A percentile compares a stretch with the other conserved stretches of the same genome.
phyloP scores from a whole-genome alignment of 2,797 vertebrate species.

The Carapus acus region DNA sequence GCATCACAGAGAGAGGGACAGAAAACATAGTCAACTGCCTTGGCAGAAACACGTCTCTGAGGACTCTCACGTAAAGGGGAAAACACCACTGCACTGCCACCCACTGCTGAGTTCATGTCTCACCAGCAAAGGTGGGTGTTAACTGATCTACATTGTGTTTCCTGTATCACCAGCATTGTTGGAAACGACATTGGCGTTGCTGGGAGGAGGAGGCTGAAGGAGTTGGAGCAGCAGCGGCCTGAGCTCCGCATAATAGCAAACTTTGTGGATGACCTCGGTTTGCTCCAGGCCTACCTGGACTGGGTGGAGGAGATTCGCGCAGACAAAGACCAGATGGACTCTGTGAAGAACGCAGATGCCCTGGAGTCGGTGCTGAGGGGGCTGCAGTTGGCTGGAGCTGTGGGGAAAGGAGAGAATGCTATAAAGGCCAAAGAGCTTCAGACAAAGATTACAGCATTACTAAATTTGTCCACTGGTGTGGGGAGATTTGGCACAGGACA shows the following conservation, averaged over 20 bases:
- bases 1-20: constrained; percentile 67
- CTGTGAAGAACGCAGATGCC: constrained; percentile 64
- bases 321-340: constrained; percentile 67
- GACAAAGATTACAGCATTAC: constrained; percentile 49
- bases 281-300: constrained; percentile 67
- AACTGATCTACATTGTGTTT: constrained; percentile 1
- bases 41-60: constrained; percentile 61
- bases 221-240: constrained; percentile 42
- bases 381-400: constrained; percentile 41
- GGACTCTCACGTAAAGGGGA: constrained; percentile 60
- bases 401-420: constrained; percentile 32
- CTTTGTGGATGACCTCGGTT: constrained; percentile 62
- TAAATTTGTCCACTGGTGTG: constrained; percentile 25
- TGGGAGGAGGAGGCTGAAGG: constrained; percentile 50
- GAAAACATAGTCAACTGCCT: constrained; percentile 64
- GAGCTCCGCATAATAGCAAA: constrained; percentile 60
- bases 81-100: constrained; percentile 17
- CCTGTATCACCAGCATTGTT: constrained; percentile 51
- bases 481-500: too few species aligned
- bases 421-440: constrained; percentile 55
- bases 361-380: constrained; percentile 59
- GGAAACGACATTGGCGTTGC: constrained; percentile 62
- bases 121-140: neutral
- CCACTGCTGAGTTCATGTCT: constrained; percentile 14
- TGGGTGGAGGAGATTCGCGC: constrained; percentile 67